Evolutionary conservation across 92 coral and sea anemone genomes (phyloP).

Genomic region (Porites rus): DNA sequence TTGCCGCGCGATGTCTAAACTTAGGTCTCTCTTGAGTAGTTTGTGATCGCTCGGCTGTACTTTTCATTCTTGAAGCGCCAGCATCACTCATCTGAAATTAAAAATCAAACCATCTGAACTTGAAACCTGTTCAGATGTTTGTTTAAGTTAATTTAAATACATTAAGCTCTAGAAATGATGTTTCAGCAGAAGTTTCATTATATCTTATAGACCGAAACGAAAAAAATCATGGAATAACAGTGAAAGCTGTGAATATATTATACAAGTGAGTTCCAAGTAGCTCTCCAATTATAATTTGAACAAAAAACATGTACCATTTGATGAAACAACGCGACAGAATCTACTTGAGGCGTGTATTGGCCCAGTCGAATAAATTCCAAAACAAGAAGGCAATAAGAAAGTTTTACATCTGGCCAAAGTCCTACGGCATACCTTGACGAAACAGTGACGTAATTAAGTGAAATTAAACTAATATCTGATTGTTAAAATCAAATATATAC

Average conservation of each 20-base stretch:
- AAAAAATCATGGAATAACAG: not conserved
- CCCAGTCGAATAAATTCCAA: not conserved
- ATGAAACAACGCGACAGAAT: not conserved
- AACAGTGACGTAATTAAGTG: conserved; percentile 21
- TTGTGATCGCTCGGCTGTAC: conserved; percentile 1
- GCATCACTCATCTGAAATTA: conserved; percentile 32
- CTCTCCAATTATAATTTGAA: not conserved
- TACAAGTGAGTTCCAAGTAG: too few relatives aligned
- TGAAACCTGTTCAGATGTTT: not conserved
- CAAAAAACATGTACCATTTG: not conserved
- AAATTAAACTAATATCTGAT: not conserved
- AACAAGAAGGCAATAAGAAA: not conserved
- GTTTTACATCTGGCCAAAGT: not conserved
- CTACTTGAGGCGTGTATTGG: not conserved
- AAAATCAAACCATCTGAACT: not conserved
- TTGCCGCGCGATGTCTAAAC: not conserved
- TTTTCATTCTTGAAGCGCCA: not conserved
- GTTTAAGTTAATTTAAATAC: too few relatives aligned
- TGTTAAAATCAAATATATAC: not conserved
- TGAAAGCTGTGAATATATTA: not conserved
- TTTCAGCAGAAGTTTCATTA: too few relatives aligned
- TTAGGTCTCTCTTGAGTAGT: not conserved
- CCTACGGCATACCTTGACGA: not conserved
- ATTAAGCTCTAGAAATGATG: too few relatives aligned
- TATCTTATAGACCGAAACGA: not conserved